Base-by-base conservation (phyloP, 2,888 invertebrate species). In the Abscondita cerata region DNA sequence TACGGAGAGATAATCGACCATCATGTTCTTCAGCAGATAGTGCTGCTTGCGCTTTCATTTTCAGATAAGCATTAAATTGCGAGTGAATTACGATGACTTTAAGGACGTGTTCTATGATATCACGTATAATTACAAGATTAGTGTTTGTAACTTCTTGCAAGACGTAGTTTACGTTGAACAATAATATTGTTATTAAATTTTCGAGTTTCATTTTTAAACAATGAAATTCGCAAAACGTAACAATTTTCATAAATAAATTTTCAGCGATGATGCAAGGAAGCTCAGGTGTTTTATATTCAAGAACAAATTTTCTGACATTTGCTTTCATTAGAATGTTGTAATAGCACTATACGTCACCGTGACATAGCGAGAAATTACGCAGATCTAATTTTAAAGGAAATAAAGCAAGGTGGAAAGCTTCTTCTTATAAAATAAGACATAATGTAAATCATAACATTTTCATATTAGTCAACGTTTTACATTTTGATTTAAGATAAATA, bases 21-120 rank as follows among this genome's bases (percentile, higher is more conserved):
- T 61, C 56, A 40, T n/a, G 51, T 61, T 56, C 56, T 61, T 59
- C 53, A 15, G 31, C 53, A 25, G 36, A n/a, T 46, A 47, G 47
- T 56, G 46, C 47, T 31, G 34, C 52, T 51, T 19, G 46, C 38
- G 52, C 54, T 60, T 60, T 55, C 60, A 55, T 54, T 51, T 46
- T 51, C 47, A 65, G 74, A 74, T 73, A 73, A 73, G 72, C 71
- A 62, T 72, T 73, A 74, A 74, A 73, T 74, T 74, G 72, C 71
- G 67, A 60, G 68, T 70, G 70, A 72, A 70, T 70, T 71, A 72
- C 67, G 69, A 66, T 69, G 69, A 71, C 70, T 68, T 67, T 65
- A 60, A 52, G 65, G 64, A 67, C 67, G 59, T 67, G 70, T 62
- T 58, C 65, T 59, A 63, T 66, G 72, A 72, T 71, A 70, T 72